Evolutionary conservation across 2,113 vertebrate species (phyloP).

Genomic region (Anhinga rufa): DNA sequence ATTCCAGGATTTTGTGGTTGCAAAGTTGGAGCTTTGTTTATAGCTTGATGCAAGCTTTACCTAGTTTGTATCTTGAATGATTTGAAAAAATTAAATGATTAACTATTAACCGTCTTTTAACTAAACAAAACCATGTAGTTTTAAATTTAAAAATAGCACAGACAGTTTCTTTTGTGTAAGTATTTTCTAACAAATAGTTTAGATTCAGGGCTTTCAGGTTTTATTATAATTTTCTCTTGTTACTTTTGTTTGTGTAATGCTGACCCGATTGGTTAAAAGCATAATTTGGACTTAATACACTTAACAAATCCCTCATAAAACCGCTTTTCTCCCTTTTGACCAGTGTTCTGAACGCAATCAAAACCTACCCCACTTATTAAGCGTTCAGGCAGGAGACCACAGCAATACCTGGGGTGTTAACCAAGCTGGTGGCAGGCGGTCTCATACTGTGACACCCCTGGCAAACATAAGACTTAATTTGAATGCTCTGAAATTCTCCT

Average conservation of each 20-base stretch:
- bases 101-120: background rate
- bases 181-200: background rate
- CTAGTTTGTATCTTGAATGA: background rate
- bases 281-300: background rate
- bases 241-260: background rate
- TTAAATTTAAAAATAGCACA: background rate
- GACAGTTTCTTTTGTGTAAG: background rate
- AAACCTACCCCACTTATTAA: background rate
- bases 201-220: background rate
- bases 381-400: background rate
- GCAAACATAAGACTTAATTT: background rate
- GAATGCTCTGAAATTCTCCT: background rate
- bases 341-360: background rate
- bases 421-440: background rate
- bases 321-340: background rate
- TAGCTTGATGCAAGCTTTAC: background rate
- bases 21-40: background rate
- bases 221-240: background rate
- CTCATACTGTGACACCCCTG: background rate
- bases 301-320: background rate
- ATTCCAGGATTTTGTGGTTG: background rate
- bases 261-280: background rate
- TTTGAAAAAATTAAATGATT: background rate
- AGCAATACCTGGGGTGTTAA: background rate
- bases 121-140: background rate